Evolutionary conservation across 2,113 vertebrate genomes (phyloP), one percentile per base, ranked within the genome.

Genomic region (Malurus alboscapulatus): DNA sequence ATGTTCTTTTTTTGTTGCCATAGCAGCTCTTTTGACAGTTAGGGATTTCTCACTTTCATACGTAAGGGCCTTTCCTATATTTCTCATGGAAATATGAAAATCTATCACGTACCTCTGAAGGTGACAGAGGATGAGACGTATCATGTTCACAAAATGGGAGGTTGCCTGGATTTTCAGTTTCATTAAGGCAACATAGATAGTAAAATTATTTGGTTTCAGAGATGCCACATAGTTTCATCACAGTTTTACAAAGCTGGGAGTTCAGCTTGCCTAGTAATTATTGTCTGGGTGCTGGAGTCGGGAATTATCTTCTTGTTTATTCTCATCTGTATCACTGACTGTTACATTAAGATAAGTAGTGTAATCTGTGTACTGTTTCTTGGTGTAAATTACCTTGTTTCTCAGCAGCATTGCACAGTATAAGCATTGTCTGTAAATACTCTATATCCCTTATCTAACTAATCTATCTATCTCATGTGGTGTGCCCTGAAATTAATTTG

Each of bases 321-420:
- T 93, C 36, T 88, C 65, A 61, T 81, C 44, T 93, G 25, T 74
- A 75, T 59, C 32, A 44, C 27, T 90, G 57, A 81, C 48, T 78
- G 65, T 53, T 92, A 82, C 53, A 69, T 34, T 61, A 77, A 90
- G 82, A 91, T 94, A 95, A 95, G 80, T 72, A 84, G n/a, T 84
- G 92, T 94, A 88, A 90, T 87, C 55, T 88, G 48, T 61, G 75
- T 47, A 51, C 14, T 53, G 27, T 34, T 86, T 40, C 83, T 62
- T 21, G 2, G 5, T 63, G 44, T 90, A 80, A 95, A 93, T 71
- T 72, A 59, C 55, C 27, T 59, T 84, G 61, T 84, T 88, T 78
- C 77, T 68, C n/a, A 73, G 42, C 42, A 81, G 2, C 8, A 0
- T 36, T 65, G 29, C 26, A 58, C n/a, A 58, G 63, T 9, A 7